phyloP scores from a whole-genome alignment of 2,797 vertebrate genomes.

The Acrossocheilus wenchowensis region DNA sequence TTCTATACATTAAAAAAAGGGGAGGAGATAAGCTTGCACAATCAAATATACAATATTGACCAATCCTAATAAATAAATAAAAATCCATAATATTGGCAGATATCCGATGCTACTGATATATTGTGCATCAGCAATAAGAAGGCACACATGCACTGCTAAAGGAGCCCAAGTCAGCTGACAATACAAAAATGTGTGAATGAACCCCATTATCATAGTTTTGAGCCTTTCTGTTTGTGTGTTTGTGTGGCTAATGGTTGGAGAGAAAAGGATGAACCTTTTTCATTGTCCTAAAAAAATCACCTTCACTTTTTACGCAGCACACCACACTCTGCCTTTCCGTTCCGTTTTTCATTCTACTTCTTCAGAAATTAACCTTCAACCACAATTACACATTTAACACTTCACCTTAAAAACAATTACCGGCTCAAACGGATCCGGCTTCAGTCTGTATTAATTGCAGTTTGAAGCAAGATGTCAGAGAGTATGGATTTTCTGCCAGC shows the following conservation, averaged over 20 bases:
- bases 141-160: constrained; percentile 6
- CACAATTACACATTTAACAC: constrained; percentile 72
- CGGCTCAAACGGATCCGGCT: constrained; percentile 72
- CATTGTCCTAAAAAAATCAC: constrained; percentile 11
- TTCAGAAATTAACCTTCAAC: constrained; percentile 62
- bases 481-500: constrained; percentile 83
- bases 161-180: neutral
- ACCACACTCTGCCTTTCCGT: constrained; percentile 35
- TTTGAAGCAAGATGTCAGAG: constrained; percentile 80
- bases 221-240: neutral
- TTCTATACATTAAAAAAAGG: too few relatives aligned
- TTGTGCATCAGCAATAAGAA: neutral
- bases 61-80: neutral
- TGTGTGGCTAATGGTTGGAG: neutral
- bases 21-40: neutral
- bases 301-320: constrained; percentile 32
- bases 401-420: constrained; percentile 75
- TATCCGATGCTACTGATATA: neutral
- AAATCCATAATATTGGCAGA: neutral
- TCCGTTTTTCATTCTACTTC: constrained; percentile 52
- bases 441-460: constrained; percentile 78
- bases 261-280: neutral
- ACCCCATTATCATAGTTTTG: neutral
- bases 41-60: neutral
- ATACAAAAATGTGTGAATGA: neutral